Base-by-base conservation (phyloP, 2,888 invertebrate species). In the Acrobasis consociella region DNA sequence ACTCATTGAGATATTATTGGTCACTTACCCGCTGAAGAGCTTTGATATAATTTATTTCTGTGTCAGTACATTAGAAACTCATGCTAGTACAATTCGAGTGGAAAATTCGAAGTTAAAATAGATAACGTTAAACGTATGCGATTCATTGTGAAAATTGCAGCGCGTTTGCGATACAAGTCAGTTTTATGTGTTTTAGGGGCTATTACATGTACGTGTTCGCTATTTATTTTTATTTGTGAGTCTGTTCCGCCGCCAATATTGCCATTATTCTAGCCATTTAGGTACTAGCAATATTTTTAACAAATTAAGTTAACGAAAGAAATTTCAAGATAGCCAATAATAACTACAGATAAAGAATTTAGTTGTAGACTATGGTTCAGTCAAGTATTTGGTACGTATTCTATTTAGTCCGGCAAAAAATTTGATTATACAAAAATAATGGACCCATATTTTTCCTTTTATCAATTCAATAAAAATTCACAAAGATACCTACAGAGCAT, bases 131-230 rank as follows among this genome's bases (percentile, higher is more conserved):
- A 46, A 7, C 22, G 22, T 11, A 22, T 5, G 55, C 13, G 39
- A 39, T 49, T 49, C 49, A 31, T 15, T 49, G 15, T 13, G 9
- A 59, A 49, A 37, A 49, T 49, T 59, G 49, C n/a, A 49, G 31
- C 37, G 31, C 38, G 15, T 49, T 38, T 13, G 37, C 16, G 17
- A 16, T 49, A 50, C 50, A 59, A 13, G 50, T 58, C 56, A 63
- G 53, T 66, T 68, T 66, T 64, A 66, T 65, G 64, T 64, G 65
- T 62, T 65, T 67, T 65, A 65, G 65, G 39, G 50, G 52, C 64
- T 59, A 64, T 67, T 64, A 58, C 56, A 61, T 15, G 62, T 62
- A 62, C 62, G 53, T 62, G 60, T 60, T 50, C 31, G 61, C 37
- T 17, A 50, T 59, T 38, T 50, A 37, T 59, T 50, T 50, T 65